These are phyloP conservation scores for Nycticorax nycticorax DNA, from an alignment of 2,113 vertebrate species.

Conservation along the genomic window DNA sequence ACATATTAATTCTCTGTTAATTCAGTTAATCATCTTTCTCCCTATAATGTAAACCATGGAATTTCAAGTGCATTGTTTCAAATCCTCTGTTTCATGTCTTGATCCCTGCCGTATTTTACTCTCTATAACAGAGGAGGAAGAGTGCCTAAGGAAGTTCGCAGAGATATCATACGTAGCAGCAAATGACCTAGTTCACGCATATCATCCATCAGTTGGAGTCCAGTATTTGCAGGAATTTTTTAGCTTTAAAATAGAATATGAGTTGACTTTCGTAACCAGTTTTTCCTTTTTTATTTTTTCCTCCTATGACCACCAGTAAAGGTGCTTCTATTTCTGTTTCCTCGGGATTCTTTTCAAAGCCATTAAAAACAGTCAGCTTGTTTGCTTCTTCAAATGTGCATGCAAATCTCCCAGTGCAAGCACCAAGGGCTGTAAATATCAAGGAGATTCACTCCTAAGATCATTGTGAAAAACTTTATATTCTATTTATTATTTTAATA, in stretches of 20 bases:
- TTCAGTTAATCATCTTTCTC: background rate
- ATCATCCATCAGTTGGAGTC: background rate
- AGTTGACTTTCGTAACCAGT: background rate
- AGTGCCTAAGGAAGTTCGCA: background rate
- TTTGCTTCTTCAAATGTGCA: background rate
- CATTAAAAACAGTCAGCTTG: background rate
- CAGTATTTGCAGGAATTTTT: background rate
- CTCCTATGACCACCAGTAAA: background rate
- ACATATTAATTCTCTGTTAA: background rate
- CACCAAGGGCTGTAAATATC: background rate
- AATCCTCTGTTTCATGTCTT: background rate
- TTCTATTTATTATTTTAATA: background rate
- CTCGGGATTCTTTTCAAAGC: background rate
- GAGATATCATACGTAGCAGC: background rate
- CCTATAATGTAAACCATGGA: background rate
- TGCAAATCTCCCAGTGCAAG: background rate
- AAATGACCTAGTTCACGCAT: background rate
- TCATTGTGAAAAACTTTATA: background rate
- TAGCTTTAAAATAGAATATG: background rate
- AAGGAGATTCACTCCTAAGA: background rate
- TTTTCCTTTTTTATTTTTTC: background rate
- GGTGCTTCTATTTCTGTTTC: background rate
- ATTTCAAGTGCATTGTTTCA: constrained; percentile 4
- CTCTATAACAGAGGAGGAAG: background rate
- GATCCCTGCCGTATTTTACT: background rate